phyloP scores from a whole-genome alignment of 2,888 invertebrate genomes.

The Ochropacha duplaris region DNA sequence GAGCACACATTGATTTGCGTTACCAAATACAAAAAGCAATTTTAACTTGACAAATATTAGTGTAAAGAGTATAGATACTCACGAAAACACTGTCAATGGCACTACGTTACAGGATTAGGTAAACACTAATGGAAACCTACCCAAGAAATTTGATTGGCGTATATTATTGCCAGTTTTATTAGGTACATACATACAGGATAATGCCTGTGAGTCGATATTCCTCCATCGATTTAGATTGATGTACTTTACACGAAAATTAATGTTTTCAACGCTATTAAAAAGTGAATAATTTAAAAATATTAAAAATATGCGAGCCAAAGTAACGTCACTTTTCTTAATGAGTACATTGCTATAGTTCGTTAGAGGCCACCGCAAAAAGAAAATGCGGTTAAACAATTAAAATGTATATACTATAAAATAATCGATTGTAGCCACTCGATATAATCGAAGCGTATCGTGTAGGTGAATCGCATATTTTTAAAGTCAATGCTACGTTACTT shows the following conservation, averaged over 20 bases:
- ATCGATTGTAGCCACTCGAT: constrained; percentile 30
- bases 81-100: constrained; percentile 65
- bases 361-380: constrained; percentile 26
- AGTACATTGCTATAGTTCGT: constrained; percentile 23
- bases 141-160: constrained; percentile 23
- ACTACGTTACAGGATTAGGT: constrained; percentile 55
- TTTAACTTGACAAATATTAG: not conserved
- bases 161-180: constrained; percentile 24
- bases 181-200: constrained; percentile 25
- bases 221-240: constrained; percentile 44
- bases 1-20: constrained; percentile 32
- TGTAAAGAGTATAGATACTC: constrained; percentile 4
- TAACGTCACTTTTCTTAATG: constrained; percentile 27
- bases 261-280: constrained; percentile 23
- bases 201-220: constrained; percentile 38
- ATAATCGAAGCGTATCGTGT: constrained; percentile 12
- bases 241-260: constrained; percentile 36
- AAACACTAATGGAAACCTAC: constrained; percentile 16
- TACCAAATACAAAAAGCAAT: constrained; percentile 32
- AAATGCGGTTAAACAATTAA: constrained; percentile 23
- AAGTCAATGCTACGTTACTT: no score
- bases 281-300: constrained; percentile 18
- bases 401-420: constrained; percentile 27
- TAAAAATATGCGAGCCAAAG: constrained; percentile 29
- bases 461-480: no score